Evolutionary conservation across 2,888 invertebrate genomes (phyloP).

Genomic region (Archips crataeganus): DNA sequence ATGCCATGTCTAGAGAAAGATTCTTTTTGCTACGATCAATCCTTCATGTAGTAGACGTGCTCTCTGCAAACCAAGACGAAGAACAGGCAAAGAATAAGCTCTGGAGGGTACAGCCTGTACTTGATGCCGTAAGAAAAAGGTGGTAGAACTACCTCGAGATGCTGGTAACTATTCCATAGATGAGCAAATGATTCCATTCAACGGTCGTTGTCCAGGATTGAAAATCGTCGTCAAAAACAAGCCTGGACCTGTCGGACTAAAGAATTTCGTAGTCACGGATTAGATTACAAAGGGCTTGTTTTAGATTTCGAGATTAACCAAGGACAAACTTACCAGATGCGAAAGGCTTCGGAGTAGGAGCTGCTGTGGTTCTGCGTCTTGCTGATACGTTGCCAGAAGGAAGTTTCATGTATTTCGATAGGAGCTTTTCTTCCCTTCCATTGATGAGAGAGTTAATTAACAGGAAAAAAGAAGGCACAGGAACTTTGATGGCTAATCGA

Average conservation of each 20-base stretch:
- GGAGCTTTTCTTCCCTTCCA: slow-evolving; percentile 45
- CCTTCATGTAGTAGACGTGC: slow-evolving; percentile 38
- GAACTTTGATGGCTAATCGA: slow-evolving; percentile 43
- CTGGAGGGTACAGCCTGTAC: slow-evolving; percentile 50
- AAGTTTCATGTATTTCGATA: slow-evolving; percentile 47
- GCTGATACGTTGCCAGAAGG: slow-evolving; percentile 44
- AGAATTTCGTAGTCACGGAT: slow-evolving; percentile 59
- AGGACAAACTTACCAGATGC: slow-evolving; percentile 30
- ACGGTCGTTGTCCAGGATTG: slow-evolving; percentile 45
- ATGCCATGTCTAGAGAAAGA: slow-evolving; percentile 46
- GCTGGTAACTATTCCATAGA: slow-evolving; percentile 50
- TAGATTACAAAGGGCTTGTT: slow-evolving; percentile 44
- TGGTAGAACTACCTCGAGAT: slow-evolving; percentile 47
- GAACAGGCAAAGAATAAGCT: slow-evolving; percentile 43
- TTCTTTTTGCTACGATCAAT: slow-evolving; percentile 42
- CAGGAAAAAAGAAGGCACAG: slow-evolving; percentile 41
- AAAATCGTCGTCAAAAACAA: slow-evolving; percentile 52
- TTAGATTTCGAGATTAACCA: slow-evolving; percentile 51
- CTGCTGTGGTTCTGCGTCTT: slow-evolving; percentile 46
- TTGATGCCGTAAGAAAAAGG: slow-evolving; percentile 51
- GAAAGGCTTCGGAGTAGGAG: slow-evolving; percentile 43
- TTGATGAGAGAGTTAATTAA: slow-evolving; percentile 47
- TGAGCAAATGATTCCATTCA: slow-evolving; percentile 55
- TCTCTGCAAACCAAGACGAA: slow-evolving; percentile 19
- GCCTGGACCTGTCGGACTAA: slow-evolving; percentile 56